A percentile compares a stretch with the other conserved stretches of the same genome.
Conservation (phyloP, 2,113 vertebrate species). For the Lepisosteus osseus region DNA sequence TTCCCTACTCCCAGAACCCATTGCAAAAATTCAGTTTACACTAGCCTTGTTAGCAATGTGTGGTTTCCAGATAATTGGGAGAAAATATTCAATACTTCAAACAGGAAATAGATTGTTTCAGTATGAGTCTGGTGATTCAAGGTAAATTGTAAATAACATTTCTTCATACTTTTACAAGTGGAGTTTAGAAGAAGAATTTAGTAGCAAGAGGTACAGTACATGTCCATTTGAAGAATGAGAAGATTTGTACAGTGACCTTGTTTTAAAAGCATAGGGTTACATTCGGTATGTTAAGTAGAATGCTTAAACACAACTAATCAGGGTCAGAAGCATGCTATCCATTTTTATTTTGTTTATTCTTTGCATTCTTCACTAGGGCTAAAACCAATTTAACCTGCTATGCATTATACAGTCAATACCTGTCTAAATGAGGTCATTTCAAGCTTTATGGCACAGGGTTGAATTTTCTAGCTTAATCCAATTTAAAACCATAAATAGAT, state of each 20-base stretch:
- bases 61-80: too few relatives aligned
- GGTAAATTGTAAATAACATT: background rate
- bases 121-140: too few relatives aligned
- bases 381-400: background rate
- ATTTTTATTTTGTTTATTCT: slow-evolving; percentile 13
- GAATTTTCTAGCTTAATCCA: slow-evolving; percentile 18
- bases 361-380: background rate
- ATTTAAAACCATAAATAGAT: slow-evolving; percentile 44
- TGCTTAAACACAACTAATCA: slow-evolving; percentile 19
- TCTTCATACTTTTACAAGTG: background rate
- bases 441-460: slow-evolving; percentile 11
- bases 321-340: slow-evolving; percentile 14
- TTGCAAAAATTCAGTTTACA: too few relatives aligned
- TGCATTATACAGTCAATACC: slow-evolving; percentile 25
- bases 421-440: slow-evolving; percentile 24
- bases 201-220: background rate
- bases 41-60: too few relatives aligned
- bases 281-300: slow-evolving; percentile 2
- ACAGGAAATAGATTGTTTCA: too few relatives aligned
- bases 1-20: too few relatives aligned
- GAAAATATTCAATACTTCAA: too few relatives aligned
- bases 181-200: background rate
- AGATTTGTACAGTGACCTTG: background rate
- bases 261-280: background rate
- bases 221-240: too few relatives aligned